A percentile compares a stretch with the other conserved stretches of the same genome.
These are phyloP conservation scores for Aricia agestis DNA, from an alignment of 1,140 invertebrate species.

Conservation along the genomic window DNA sequence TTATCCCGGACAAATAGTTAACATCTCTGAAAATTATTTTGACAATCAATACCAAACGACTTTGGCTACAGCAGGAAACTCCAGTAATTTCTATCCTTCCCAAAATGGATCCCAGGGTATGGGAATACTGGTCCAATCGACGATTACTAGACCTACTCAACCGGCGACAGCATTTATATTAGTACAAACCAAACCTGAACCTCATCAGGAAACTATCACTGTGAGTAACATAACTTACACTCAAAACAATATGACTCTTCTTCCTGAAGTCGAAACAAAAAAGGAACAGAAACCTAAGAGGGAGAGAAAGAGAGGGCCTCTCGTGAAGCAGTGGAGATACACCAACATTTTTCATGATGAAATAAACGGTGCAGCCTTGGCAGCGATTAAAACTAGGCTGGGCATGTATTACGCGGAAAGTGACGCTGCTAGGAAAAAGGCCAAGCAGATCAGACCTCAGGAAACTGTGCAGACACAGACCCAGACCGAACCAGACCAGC, in stretches of 20 bases:
- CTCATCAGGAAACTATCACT: slow-evolving; percentile 41
- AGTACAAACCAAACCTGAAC: slow-evolving; percentile 63
- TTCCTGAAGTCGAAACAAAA: slow-evolving; percentile 33
- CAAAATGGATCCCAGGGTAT: slow-evolving; percentile 60
- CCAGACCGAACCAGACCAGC: slow-evolving; percentile 40
- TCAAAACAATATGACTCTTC: slow-evolving; percentile 34
- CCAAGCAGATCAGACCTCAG: slow-evolving; percentile 51
- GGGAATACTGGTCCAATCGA: slow-evolving; percentile 60
- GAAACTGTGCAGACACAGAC: slow-evolving; percentile 54
- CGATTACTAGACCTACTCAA: slow-evolving; percentile 51
- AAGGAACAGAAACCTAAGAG: slow-evolving; percentile 54
- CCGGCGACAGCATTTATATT: slow-evolving; percentile 59
- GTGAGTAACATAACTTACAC: slow-evolving; percentile 46
- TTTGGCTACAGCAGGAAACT: slow-evolving; percentile 43
- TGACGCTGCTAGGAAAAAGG: slow-evolving; percentile 69
- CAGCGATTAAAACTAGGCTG: slow-evolving; percentile 72
- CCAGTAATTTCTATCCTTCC: slow-evolving; percentile 63
- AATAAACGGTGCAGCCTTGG: slow-evolving; percentile 70
- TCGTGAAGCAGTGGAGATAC: slow-evolving; percentile 74
- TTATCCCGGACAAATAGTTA: slow-evolving; percentile 71
- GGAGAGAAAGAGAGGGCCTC: slow-evolving; percentile 63
- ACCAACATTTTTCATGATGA: slow-evolving; percentile 74
- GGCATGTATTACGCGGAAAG: slow-evolving; percentile 73
- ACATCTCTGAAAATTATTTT: slow-evolving; percentile 72
- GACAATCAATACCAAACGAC: slow-evolving; percentile 66